phyloP scores from a whole-genome alignment of 1,140 invertebrate species.

The Hydropsyche tenuis region DNA sequence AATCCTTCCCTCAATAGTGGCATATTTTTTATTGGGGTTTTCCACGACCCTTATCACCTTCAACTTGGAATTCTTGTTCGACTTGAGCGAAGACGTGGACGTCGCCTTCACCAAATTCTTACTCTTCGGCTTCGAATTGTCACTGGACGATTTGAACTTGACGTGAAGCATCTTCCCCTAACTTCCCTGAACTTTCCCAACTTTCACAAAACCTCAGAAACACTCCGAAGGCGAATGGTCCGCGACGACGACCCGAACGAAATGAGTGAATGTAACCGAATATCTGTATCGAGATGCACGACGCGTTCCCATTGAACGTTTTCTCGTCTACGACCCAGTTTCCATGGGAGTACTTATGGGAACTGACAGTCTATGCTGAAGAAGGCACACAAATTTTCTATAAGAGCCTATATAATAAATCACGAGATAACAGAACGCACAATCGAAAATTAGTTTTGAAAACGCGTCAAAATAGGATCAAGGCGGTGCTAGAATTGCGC shows the following conservation, averaged over 20 bases:
- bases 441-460: too few relatives aligned
- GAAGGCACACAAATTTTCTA: too few relatives aligned
- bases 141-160: background rate
- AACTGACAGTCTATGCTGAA: background rate
- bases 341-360: constrained; percentile 5
- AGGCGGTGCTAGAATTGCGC: too few relatives aligned
- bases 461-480: too few relatives aligned
- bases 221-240: background rate
- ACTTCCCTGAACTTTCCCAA: too few relatives aligned
- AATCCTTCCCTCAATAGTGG: background rate
- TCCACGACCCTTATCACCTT: constrained; percentile 14
- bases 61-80: background rate
- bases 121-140: background rate
- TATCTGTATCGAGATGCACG: constrained; percentile 24
- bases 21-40: background rate
- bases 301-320: constrained; percentile 11
- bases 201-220: too few relatives aligned
- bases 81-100: background rate
- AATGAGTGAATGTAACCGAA: constrained; percentile 21
- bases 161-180: background rate
- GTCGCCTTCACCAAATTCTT: background rate
- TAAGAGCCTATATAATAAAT: too few relatives aligned
- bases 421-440: too few relatives aligned
- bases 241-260: background rate
- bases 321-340: constrained; percentile 13